Evolutionary conservation across 2,113 vertebrate species (phyloP).

Genomic region (Felis chaus): DNA sequence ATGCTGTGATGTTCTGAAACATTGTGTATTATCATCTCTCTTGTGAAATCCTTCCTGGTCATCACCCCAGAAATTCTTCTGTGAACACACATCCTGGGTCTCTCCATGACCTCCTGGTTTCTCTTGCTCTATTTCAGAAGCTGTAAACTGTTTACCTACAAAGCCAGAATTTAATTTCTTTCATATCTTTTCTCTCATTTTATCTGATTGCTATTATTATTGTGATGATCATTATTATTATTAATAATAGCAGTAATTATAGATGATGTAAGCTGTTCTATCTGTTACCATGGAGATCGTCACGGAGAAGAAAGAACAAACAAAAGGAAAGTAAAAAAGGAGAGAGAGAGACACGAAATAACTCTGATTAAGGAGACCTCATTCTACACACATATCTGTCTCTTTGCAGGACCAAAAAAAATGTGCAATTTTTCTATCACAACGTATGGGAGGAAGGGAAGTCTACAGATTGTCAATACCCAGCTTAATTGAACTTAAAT

Average conservation of each 20-base stretch:
- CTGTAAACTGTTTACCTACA: conserved; percentile 29
- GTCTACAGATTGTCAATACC: conserved; percentile 53
- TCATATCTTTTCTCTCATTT: conserved; percentile 43
- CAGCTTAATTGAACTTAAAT: conserved; percentile 68
- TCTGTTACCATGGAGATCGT: conserved; percentile 42
- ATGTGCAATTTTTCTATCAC: conserved; percentile 38
- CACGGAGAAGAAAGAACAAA: conserved; percentile 32
- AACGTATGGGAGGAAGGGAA: conserved; percentile 53
- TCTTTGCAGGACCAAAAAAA: conserved; percentile 26
- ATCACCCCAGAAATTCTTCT: background rate
- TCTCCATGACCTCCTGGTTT: background rate
- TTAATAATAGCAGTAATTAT: conserved; percentile 67
- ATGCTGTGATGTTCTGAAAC: background rate
- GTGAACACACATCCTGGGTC: fast-evolving
- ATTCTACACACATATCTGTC: conserved; percentile 56
- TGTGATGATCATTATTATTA: conserved; percentile 44
- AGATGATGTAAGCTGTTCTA: conserved; percentile 27
- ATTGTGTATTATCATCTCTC: background rate
- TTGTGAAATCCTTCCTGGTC: background rate
- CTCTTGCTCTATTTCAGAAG: background rate
- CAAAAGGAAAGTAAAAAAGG: background rate
- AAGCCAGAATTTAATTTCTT: conserved; percentile 36
- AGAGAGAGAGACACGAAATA: background rate
- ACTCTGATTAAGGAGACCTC: conserved; percentile 41
- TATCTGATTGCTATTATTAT: conserved; percentile 64